phyloP scores from a whole-genome alignment of 2,113 vertebrate genomes.

The Ramphastos sulfuratus region DNA sequence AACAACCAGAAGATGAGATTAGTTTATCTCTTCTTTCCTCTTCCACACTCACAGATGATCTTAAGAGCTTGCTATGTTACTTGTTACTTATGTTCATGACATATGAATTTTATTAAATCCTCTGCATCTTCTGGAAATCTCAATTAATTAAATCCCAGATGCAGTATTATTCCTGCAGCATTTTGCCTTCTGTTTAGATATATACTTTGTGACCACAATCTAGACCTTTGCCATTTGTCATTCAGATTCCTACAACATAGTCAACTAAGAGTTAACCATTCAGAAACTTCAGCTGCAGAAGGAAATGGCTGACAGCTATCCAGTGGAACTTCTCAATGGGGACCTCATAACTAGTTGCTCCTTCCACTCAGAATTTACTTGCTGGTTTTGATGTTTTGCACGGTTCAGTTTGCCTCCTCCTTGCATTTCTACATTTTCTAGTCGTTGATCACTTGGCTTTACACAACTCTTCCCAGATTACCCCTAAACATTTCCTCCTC shows the following conservation, averaged over 20 bases:
- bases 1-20: background rate
- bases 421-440: constrained; percentile 17
- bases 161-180: background rate
- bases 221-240: background rate
- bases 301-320: background rate
- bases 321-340: background rate
- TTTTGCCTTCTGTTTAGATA: background rate
- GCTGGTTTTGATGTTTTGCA: background rate
- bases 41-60: background rate
- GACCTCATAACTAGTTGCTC: background rate
- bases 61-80: background rate
- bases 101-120: background rate
- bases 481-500: background rate
- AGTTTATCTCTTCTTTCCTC: background rate
- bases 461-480: background rate
- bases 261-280: background rate
- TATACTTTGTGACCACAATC: background rate
- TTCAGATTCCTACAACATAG: background rate
- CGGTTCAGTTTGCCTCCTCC: background rate
- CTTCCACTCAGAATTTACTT: background rate
- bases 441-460: background rate
- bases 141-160: background rate
- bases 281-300: background rate
- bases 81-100: background rate
- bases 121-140: background rate